These are phyloP conservation scores for Helostoma temminkii DNA, from an alignment of 2,797 vertebrate species.

Conservation along the genomic window DNA sequence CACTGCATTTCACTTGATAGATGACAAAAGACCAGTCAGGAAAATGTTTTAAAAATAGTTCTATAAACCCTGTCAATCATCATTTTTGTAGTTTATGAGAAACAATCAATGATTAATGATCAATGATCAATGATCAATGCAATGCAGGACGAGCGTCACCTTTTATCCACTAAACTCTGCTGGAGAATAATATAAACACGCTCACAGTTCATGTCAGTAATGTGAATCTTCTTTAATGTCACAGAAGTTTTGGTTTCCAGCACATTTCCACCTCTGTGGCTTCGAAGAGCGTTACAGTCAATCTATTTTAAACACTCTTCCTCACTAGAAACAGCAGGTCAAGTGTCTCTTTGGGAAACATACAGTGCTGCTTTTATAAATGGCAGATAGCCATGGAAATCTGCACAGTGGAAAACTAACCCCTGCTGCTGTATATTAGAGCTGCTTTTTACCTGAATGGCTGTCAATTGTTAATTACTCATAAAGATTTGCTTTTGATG, in stretches of 20 bases:
- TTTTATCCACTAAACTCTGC: not conserved
- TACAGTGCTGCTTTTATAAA: not conserved
- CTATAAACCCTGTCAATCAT: no score
- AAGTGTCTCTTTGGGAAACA: conserved; percentile 11
- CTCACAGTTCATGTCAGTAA: not conserved
- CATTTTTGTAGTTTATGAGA: no score
- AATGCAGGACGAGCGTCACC: no score
- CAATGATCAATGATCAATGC: no score
- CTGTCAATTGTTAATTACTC: no score
- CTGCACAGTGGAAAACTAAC: conserved; percentile 10
- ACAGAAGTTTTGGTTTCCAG: not conserved
- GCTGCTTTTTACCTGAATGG: not conserved
- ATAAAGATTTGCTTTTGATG: no score
- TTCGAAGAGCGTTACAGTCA: not conserved
- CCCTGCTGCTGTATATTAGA: not conserved
- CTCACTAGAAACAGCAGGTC: not conserved
- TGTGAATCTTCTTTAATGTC: conserved; percentile 2
- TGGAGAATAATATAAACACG: not conserved
- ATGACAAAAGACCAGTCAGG: no score
- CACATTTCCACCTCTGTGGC: not conserved
- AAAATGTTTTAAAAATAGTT: no score
- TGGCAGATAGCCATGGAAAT: no score
- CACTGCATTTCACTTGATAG: no score
- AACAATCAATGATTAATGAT: no score
- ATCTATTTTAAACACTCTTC: conserved; percentile 9